Evolutionary conservation across 2,113 vertebrate genomes (phyloP).

Genomic region (Polypterus senegalus): DNA sequence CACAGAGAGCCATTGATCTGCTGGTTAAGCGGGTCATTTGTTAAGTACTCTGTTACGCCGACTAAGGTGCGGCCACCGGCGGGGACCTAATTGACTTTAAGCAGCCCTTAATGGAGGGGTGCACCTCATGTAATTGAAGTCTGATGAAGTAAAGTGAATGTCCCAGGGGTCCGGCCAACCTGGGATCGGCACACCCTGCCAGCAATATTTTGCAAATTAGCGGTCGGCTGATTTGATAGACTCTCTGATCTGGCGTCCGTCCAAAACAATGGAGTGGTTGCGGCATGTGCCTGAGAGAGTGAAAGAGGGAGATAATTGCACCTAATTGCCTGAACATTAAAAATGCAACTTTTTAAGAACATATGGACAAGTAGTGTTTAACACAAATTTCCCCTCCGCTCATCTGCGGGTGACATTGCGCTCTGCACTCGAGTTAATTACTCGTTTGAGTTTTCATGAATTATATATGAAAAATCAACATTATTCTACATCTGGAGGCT

Average conservation of each 20-base stretch:
- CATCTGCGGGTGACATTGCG: neutral
- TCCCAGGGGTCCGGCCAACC: neutral
- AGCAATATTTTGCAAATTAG: no score
- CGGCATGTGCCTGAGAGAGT: no score
- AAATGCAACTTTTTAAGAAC: conserved; percentile 1
- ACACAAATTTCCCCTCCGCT: neutral
- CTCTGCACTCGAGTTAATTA: neutral
- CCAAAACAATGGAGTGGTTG: no score
- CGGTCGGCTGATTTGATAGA: no score
- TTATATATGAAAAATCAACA: neutral
- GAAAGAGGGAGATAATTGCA: no score
- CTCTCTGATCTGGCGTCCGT: no score
- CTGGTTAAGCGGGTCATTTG: conserved; percentile 1
- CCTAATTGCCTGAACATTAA: neutral
- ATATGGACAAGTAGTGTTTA: neutral
- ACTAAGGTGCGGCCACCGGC: neutral
- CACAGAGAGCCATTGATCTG: neutral
- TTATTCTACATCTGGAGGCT: no score
- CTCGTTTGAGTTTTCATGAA: neutral
- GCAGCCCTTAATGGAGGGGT: conserved; percentile 5
- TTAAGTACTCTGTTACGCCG: neutral
- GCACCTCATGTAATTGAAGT: neutral
- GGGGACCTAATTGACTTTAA: neutral
- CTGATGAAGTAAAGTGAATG: neutral
- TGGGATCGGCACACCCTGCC: no score